These are phyloP conservation scores for Narcine bancroftii DNA, from an alignment of 2,113 vertebrate genomes.

Conservation along the genomic window DNA sequence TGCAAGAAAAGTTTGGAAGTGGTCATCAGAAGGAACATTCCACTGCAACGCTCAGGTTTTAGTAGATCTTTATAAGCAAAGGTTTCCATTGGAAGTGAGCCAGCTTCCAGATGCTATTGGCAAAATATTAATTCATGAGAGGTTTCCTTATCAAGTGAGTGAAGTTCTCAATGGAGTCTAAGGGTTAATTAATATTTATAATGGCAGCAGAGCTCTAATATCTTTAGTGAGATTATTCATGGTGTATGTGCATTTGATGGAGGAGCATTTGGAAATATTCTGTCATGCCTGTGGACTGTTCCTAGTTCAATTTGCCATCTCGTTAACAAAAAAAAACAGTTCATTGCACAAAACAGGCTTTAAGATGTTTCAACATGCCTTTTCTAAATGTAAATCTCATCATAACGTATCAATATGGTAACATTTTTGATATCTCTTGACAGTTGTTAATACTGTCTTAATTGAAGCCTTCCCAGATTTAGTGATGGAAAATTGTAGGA, in stretches of 20 bases:
- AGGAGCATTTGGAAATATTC: not conserved
- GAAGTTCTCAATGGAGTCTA: not conserved
- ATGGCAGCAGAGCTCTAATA: not conserved
- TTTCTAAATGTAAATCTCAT: not conserved
- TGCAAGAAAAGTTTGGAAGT: not conserved
- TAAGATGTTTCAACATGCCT: not conserved
- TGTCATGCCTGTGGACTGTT: not conserved
- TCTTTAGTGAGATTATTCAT: not conserved
- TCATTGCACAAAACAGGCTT: not conserved
- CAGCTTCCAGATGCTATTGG: not conserved
- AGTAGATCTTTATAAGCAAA: not conserved
- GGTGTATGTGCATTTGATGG: not conserved
- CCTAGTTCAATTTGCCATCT: not conserved
- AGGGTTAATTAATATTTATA: conserved; percentile 33
- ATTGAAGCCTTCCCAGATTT: conserved; percentile 8
- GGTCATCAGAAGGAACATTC: not conserved
- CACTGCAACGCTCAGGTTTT: not conserved
- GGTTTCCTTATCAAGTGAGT: not conserved
- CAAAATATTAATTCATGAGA: not conserved
- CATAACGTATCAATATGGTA: not conserved
- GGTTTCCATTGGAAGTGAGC: not conserved
- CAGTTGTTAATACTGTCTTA: conserved; percentile 2
- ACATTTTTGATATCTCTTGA: not conserved
- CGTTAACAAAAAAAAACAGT: not conserved
- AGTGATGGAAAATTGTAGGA: not conserved